Evolutionary conservation across 1,140 invertebrate species (phyloP).

Genomic region (Physella acuta): DNA sequence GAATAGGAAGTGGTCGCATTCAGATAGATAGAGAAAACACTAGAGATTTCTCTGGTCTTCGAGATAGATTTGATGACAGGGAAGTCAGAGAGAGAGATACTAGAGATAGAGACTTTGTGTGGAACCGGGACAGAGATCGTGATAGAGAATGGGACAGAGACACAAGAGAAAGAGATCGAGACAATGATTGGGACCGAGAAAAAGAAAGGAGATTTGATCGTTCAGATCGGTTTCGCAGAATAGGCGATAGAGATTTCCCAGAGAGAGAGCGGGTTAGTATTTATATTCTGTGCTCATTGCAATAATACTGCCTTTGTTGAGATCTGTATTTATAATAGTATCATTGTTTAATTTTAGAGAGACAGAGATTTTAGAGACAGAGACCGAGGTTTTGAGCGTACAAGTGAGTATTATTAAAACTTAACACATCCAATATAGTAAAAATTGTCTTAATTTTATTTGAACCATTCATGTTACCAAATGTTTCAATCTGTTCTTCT

Average conservation of each 20-base stretch:
- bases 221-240: conserved; percentile 25
- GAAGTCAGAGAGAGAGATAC: conserved; percentile 45
- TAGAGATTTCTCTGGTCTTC: conserved; percentile 54
- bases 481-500: too few relatives aligned
- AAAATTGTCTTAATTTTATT: too few relatives aligned
- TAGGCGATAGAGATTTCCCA: conserved; percentile 38
- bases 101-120: conserved; percentile 30
- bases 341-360: conserved; percentile 24
- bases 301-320: neutral
- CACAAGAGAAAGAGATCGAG: conserved; percentile 26
- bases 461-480: too few relatives aligned
- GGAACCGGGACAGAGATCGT: conserved; percentile 30
- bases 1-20: conserved; percentile 79
- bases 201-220: conserved; percentile 21
- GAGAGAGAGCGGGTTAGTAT: conserved; percentile 30
- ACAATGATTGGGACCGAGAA: conserved; percentile 16
- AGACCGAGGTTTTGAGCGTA: conserved; percentile 24
- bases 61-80: conserved; percentile 41
- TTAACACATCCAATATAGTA: too few relatives aligned
- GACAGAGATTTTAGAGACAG: conserved; percentile 36
- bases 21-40: conserved; percentile 70
- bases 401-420: too few relatives aligned
- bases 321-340: too few relatives aligned
- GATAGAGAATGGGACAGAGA: conserved; percentile 30
- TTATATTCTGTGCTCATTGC: neutral